A percentile compares a stretch with the other conserved stretches of the same genome.
Conservation (phyloP, 1,140 invertebrate genomes). For the Capitella teleta region DNA sequence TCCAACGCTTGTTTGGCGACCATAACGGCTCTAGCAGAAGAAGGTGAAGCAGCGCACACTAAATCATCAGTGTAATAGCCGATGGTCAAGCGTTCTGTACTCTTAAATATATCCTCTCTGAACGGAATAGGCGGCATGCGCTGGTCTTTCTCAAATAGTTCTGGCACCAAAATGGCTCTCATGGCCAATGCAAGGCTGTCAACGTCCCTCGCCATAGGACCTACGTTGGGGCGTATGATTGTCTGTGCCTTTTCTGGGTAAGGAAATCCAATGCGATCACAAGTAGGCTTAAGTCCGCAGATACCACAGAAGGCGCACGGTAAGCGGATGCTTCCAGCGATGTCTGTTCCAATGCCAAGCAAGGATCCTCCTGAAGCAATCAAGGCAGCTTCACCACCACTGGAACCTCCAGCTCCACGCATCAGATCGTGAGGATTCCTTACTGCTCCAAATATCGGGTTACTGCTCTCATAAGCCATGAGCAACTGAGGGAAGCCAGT, state of each 20-base stretch:
- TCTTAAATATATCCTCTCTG: conserved; percentile 14
- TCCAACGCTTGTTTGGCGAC: too few relatives aligned
- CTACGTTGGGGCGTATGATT: too few relatives aligned
- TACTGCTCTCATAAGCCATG: conserved; percentile 16
- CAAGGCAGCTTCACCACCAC: conserved; percentile 38
- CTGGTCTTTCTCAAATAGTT: conserved; percentile 20
- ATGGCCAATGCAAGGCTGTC: conserved; percentile 20
- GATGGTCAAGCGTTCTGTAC: too few relatives aligned
- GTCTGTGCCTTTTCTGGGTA: too few relatives aligned
- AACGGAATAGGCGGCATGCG: conserved; percentile 20
- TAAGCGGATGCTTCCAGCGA: conserved; percentile 41
- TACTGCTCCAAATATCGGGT: conserved; percentile 45
- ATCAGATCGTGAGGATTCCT: conserved; percentile 30
- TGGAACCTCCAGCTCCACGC: conserved; percentile 38
- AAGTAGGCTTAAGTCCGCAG: conserved; percentile 36
- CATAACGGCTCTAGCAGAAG: too few relatives aligned
- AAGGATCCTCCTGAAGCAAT: conserved; percentile 32
- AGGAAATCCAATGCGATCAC: background rate
- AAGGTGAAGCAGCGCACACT: too few relatives aligned
- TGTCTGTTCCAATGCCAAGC: conserved; percentile 38
- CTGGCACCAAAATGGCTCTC: conserved; percentile 17
- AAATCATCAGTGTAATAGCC: too few relatives aligned
- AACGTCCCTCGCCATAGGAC: conserved; percentile 23
- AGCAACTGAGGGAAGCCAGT: conserved; percentile 33
- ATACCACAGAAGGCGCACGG: conserved; percentile 40